A percentile compares a stretch with the other conserved stretches of the same genome.
Conservation (phyloP, 2,888 invertebrate species). For the Scaptomyza cyrtandrae region DNA sequence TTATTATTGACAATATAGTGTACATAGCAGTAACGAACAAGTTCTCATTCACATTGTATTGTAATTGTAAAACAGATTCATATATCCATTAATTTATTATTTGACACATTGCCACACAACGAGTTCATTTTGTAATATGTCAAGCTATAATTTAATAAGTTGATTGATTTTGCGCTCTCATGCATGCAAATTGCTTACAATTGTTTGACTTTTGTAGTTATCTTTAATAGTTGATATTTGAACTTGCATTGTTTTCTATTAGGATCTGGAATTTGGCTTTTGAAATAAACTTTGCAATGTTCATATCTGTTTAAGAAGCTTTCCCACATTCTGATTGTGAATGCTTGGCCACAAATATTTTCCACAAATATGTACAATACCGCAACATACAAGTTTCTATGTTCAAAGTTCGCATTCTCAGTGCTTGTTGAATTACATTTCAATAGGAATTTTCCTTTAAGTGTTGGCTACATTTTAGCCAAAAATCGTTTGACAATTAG, state of each 20-base stretch:
- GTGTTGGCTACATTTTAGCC: conserved; percentile 10
- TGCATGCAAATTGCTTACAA: conserved; percentile 24
- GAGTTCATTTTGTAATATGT: conserved; percentile 10
- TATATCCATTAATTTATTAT: conserved; percentile 49
- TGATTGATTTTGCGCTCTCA: conserved; percentile 36
- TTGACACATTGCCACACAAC: conserved; percentile 43
- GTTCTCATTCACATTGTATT: conserved; percentile 11
- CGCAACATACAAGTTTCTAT: not conserved
- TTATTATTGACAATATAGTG: conserved; percentile 74
- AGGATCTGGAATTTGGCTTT: not conserved
- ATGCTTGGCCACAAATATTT: conserved; percentile 21
- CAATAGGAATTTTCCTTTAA: conserved; percentile 34
- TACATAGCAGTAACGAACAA: conserved; percentile 4
- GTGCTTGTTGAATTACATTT: conserved; percentile 15
- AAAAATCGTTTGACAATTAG: not conserved
- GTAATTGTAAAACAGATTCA: conserved; percentile 13
- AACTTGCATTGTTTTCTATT: not conserved
- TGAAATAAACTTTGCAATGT: not conserved
- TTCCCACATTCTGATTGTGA: conserved; percentile 4
- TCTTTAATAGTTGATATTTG: too few relatives aligned
- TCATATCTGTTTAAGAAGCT: conserved; percentile 1
- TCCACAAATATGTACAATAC: conserved; percentile 23
- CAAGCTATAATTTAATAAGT: conserved; percentile 12
- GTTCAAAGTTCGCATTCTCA: not conserved
- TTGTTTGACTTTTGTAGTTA: conserved; percentile 3